These are phyloP conservation scores for Caenorhabditis sp. DNA, from an alignment of 2,888 invertebrate species.

Conservation along the genomic window DNA sequence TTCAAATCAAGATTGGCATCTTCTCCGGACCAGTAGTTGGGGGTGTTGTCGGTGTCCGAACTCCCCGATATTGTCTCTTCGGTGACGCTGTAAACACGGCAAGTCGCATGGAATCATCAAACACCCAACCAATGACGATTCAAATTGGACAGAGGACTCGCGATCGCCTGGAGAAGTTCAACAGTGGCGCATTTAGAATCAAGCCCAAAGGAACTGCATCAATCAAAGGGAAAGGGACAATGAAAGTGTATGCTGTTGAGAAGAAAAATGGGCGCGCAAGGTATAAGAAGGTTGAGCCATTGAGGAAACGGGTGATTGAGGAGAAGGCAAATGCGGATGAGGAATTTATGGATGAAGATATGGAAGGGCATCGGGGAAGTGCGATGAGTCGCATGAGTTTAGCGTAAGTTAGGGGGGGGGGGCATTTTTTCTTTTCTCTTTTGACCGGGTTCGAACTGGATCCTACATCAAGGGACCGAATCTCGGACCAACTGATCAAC, in stretches of 20 bases:
- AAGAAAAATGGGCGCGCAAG: slow-evolving; percentile 30
- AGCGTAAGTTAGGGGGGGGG: slow-evolving; percentile 31
- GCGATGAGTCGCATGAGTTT: slow-evolving; percentile 48
- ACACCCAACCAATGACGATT: slow-evolving; percentile 55
- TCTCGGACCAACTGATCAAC: too few relatives aligned
- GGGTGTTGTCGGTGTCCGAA: slow-evolving; percentile 57
- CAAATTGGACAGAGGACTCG: slow-evolving; percentile 53
- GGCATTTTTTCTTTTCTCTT: background rate
- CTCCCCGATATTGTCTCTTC: slow-evolving; percentile 62
- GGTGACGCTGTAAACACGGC: slow-evolving; percentile 64
- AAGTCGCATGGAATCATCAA: slow-evolving; percentile 58
- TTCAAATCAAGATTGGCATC: slow-evolving; percentile 48
- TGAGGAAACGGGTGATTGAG: slow-evolving; percentile 25
- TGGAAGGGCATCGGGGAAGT: slow-evolving; percentile 29
- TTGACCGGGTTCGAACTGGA: too few relatives aligned
- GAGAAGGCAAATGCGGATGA: slow-evolving; percentile 31
- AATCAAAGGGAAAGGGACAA: slow-evolving; percentile 29
- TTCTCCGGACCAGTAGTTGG: slow-evolving; percentile 58
- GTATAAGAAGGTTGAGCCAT: slow-evolving; percentile 31
- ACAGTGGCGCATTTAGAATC: slow-evolving; percentile 36
- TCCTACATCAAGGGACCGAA: too few relatives aligned
- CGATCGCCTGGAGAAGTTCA: slow-evolving; percentile 47
- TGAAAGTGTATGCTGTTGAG: slow-evolving; percentile 33
- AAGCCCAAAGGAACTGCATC: slow-evolving; percentile 28
- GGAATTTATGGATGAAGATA: slow-evolving; percentile 30